A percentile compares a stretch with the other conserved stretches of the same genome.
Conservation (phyloP, 2,113 vertebrate genomes). For the Rattus rattus region DNA sequence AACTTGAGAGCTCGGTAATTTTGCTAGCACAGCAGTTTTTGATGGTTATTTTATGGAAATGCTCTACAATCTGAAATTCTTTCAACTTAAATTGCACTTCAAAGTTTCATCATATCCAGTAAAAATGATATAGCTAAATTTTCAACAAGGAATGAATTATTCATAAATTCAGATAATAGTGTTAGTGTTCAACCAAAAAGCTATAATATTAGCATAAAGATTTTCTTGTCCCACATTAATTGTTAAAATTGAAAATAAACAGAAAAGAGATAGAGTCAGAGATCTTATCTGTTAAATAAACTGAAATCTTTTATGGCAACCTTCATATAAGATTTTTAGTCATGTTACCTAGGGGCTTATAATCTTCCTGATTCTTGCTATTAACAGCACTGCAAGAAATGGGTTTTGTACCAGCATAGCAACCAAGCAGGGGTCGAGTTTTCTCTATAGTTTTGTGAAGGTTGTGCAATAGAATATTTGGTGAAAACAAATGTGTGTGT, state of each 20-base stretch:
- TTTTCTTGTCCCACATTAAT: constrained; percentile 87
- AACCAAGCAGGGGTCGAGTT: neutral
- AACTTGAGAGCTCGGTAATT: constrained; percentile 72
- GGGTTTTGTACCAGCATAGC: constrained; percentile 29
- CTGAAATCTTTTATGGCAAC: constrained; percentile 83
- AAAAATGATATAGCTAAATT: constrained; percentile 89
- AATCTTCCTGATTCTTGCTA: constrained; percentile 82
- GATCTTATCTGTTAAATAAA: constrained; percentile 83
- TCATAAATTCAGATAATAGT: constrained; percentile 88
- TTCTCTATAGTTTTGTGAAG: neutral
- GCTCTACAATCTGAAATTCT: constrained; percentile 85
- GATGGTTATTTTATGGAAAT: constrained; percentile 81
- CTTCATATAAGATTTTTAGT: constrained; percentile 81
- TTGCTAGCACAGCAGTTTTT: constrained; percentile 82
- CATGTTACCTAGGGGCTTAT: constrained; percentile 68
- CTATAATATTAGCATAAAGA: constrained; percentile 89
- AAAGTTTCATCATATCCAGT: constrained; percentile 87
- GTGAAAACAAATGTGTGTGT: neutral
- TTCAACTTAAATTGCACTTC: constrained; percentile 88
- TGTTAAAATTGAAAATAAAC: constrained; percentile 88
- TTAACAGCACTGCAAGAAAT: constrained; percentile 78
- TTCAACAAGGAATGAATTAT: constrained; percentile 89
- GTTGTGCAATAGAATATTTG: neutral
- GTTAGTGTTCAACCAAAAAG: constrained; percentile 85
- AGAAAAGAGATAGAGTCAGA: constrained; percentile 77